phyloP scores from a whole-genome alignment of 2,888 invertebrate genomes.

The Leptura quadrifasciata region DNA sequence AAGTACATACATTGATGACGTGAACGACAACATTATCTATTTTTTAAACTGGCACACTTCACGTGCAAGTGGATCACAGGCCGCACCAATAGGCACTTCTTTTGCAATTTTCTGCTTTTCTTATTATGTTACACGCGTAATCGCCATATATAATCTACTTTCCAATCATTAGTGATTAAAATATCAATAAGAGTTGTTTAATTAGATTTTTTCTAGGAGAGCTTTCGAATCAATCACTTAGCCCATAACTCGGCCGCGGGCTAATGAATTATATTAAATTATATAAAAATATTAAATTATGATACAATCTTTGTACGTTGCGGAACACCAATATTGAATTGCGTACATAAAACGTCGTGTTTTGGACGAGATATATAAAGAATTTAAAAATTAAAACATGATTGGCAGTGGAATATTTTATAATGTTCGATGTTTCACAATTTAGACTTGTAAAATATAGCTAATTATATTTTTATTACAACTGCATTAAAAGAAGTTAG shows the following conservation, averaged over 20 bases:
- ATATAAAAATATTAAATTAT: no score
- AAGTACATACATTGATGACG: no score
- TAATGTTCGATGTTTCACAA: not conserved
- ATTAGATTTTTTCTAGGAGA: not conserved
- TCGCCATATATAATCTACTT: not conserved
- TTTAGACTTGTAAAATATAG: not conserved
- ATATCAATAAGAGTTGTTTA: not conserved
- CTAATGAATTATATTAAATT: not conserved
- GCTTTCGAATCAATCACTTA: not conserved
- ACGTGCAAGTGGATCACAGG: not conserved
- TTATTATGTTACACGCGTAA: not conserved
- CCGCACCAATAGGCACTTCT: not conserved
- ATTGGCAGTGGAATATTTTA: not conserved
- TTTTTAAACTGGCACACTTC: no score
- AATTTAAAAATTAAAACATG: not conserved
- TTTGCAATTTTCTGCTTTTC: not conserved
- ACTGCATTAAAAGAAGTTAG: no score
- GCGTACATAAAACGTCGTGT: not conserved
- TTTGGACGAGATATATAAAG: not conserved
- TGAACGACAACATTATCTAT: no score
- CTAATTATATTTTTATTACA: no score
- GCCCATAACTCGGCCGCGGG: not conserved
- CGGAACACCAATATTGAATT: not conserved
- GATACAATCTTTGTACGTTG: not conserved
- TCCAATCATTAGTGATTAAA: not conserved